Base-by-base conservation (phyloP, 2,113 vertebrate genomes). In the Corvus moneduloides region DNA sequence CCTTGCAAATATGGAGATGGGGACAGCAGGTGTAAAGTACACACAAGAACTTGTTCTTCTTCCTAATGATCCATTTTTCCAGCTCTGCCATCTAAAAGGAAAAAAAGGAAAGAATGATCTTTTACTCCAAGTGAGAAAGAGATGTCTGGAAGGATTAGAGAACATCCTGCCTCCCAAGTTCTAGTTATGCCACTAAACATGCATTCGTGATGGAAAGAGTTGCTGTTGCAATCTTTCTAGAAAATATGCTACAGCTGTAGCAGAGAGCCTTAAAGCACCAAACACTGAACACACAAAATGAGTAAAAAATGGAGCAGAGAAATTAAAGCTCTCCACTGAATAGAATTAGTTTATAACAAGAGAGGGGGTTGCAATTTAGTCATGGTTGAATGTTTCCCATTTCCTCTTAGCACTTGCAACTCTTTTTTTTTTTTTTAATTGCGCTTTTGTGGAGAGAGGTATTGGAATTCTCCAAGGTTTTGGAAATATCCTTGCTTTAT, bases 301-400 rank as follows among this genome's bases (percentile, higher is more conserved):
- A 78, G 17, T 58, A 4, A 86, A 91, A 89, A 93, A 68, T 35
- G 30, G 22, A 91, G 44, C 35, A 83, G 89, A 62, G n/a, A 84
- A 91, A 46, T 89, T 76, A 87, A 86, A 94, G 35, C n/a, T 15
- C 64, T 91, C 43, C 61, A 76, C 20, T 79, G 84, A 91, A 96
- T 74, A 92, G 88, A 43, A 35, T 78, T 95, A 90, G 55, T 84
- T 74, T 95, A 39, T 85, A 95, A 92, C 41, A 91, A 83, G 72
- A 93, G 33, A 72, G 37, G 18, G 44, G 89, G 91, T 41, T 94
- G 85, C 95, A 95, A 94, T 96, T 97, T 94, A 94, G 97, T 97
- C 87, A 96, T 71, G 93, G 96, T 92, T 97, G 94, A 97, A 91
- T 87, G 87, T 96, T 94, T 97, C 75, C 67, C 18, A 83, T 97